phyloP scores from a whole-genome alignment of 2,888 invertebrate genomes.

The Cheilosia scutellata region DNA sequence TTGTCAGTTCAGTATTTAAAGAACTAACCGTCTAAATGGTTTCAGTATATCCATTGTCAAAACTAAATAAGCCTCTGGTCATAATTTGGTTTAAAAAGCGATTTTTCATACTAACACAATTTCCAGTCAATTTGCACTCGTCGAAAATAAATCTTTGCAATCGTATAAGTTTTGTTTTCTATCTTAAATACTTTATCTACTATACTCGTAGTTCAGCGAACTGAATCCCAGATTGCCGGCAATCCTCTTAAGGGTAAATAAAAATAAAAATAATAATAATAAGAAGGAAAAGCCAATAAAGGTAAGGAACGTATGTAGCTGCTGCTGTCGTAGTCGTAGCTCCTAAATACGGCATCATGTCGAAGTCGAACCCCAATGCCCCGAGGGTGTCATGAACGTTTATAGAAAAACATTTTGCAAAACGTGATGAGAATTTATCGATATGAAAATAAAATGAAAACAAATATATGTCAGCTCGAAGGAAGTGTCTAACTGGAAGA shows the following conservation, averaged over 20 bases:
- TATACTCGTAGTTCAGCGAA: slow-evolving; percentile 16
- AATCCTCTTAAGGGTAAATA: slow-evolving; percentile 58
- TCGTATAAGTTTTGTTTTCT: not conserved
- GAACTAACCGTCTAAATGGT: no score
- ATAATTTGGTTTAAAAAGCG: no score
- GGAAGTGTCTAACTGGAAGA: slow-evolving; percentile 14
- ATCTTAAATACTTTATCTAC: not conserved
- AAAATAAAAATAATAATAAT: slow-evolving; percentile 18
- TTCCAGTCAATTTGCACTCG: no score
- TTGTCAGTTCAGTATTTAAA: no score
- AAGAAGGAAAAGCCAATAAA: slow-evolving; percentile 39
- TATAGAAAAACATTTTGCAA: slow-evolving; percentile 72
- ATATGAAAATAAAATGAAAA: slow-evolving; percentile 63
- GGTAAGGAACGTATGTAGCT: slow-evolving; percentile 37
- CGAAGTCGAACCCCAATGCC: slow-evolving; percentile 21
- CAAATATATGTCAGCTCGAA: slow-evolving; percentile 40
- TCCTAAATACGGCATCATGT: slow-evolving; percentile 51
- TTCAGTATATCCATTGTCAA: no score
- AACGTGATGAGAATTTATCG: slow-evolving; percentile 75
- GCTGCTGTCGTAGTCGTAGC: slow-evolving; percentile 31
- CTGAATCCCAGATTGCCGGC: slow-evolving; percentile 38
- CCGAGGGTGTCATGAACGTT: slow-evolving; percentile 69
- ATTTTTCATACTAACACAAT: no score
- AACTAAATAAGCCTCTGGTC: no score
- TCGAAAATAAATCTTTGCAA: no score